These are phyloP conservation scores for Pogonomyrmex californicus DNA, from an alignment of 1,140 invertebrate species.

Conservation along the genomic window DNA sequence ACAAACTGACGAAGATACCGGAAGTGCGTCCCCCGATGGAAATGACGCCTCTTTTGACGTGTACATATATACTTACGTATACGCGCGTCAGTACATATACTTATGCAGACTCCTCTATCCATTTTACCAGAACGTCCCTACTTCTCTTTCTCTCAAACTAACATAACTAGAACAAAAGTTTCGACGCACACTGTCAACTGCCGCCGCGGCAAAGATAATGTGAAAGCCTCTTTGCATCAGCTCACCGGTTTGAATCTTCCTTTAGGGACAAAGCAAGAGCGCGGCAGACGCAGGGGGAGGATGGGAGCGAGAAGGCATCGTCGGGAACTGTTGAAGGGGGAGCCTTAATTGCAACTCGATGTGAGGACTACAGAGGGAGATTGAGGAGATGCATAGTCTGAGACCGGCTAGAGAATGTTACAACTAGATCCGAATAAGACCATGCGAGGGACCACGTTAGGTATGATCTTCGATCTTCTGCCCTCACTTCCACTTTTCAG, in stretches of 20 bases:
- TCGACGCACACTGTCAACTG: constrained; percentile 62
- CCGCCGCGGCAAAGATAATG: constrained; percentile 63
- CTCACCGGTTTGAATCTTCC: constrained; percentile 45
- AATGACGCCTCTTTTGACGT: constrained; percentile 71
- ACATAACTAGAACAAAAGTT: constrained; percentile 73
- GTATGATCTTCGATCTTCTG: neutral
- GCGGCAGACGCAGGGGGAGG: neutral
- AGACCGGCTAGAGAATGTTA: neutral
- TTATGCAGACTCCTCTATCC: constrained; percentile 19
- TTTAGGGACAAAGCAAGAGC: constrained; percentile 54
- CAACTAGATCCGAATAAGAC: constrained; percentile 12
- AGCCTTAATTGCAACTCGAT: constrained; percentile 63
- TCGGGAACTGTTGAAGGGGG: constrained; percentile 4
- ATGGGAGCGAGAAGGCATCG: neutral
- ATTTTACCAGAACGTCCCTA: neutral
- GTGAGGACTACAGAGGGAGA: neutral
- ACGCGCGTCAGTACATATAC: neutral
- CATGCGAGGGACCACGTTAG: neutral
- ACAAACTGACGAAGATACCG: constrained; percentile 67
- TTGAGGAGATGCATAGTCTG: constrained; percentile 22
- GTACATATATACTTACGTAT: neutral
- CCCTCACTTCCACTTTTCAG: neutral
- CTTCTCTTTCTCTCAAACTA: constrained; percentile 47
- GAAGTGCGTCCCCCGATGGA: constrained; percentile 65
- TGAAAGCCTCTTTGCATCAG: constrained; percentile 40